These are phyloP conservation scores for Zelostemma sp. DNA, from an alignment of 1,140 invertebrate species.

Conservation along the genomic window DNA sequence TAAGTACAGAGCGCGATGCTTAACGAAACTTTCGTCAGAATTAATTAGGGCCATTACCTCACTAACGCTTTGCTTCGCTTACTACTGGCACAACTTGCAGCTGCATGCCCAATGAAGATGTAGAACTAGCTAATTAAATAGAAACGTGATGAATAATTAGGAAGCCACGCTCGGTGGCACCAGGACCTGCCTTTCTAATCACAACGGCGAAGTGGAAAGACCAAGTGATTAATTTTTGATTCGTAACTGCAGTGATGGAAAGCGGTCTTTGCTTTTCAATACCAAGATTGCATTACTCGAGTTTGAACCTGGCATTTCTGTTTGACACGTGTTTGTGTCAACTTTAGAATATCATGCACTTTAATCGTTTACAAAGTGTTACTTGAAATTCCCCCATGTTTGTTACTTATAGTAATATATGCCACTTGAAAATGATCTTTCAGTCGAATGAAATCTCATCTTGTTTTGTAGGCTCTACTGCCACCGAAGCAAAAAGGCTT, in stretches of 20 bases:
- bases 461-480: too few species aligned
- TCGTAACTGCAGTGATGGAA: slow-evolving; percentile 16
- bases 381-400: too few species aligned
- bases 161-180: slow-evolving; percentile 12
- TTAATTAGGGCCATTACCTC: slow-evolving; percentile 50
- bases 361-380: too few species aligned
- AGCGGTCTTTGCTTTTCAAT: slow-evolving; percentile 12
- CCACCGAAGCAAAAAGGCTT: too few species aligned
- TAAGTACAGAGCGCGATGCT: slow-evolving; percentile 32
- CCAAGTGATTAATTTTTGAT: slow-evolving; percentile 42
- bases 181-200: slow-evolving; percentile 34
- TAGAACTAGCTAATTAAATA: slow-evolving; percentile 50
- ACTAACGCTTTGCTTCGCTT: slow-evolving; percentile 42
- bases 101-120: slow-evolving; percentile 49
- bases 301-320: background rate
- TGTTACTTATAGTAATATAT: too few species aligned
- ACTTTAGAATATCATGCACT: too few species aligned
- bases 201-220: slow-evolving; percentile 39
- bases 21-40: slow-evolving; percentile 47
- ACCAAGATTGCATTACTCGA: background rate
- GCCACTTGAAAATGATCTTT: too few species aligned
- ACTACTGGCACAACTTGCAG: slow-evolving; percentile 32
- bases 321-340: too few species aligned
- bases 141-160: slow-evolving; percentile 50
- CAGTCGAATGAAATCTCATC: too few species aligned